These are phyloP conservation scores for Brachyptera putata DNA, from an alignment of 2,888 invertebrate species.

Conservation along the genomic window DNA sequence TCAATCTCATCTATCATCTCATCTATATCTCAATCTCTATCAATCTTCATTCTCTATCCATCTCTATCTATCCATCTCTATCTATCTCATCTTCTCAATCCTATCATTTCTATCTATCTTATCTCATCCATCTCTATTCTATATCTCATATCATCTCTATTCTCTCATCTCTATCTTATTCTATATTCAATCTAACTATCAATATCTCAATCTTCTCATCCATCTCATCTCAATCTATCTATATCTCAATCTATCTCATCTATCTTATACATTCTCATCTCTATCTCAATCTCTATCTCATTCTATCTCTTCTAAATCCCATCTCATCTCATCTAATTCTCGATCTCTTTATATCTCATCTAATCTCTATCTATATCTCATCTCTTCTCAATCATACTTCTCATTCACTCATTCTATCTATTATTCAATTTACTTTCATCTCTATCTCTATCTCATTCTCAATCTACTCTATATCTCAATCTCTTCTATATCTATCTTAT, in stretches of 20 bases:
- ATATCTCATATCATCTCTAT: neutral
- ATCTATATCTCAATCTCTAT: neutral
- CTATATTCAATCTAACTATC: neutral
- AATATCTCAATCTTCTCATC: slow-evolving; percentile 19
- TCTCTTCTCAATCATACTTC: too few relatives aligned
- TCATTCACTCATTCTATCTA: too few relatives aligned
- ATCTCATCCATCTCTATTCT: neutral
- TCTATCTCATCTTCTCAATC: neutral
- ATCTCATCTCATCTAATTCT: too few relatives aligned
- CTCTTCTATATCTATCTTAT: too few relatives aligned
- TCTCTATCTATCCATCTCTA: neutral
- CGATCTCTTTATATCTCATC: too few relatives aligned
- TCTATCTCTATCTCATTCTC: too few relatives aligned
- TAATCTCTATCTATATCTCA: too few relatives aligned
- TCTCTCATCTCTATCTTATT: neutral
- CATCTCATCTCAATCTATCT: slow-evolving; percentile 1
- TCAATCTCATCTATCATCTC: neutral
- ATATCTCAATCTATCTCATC: neutral
- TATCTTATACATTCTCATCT: slow-evolving; percentile 13
- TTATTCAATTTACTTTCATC: too few relatives aligned
- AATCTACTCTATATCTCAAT: too few relatives aligned
- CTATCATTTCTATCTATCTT: too few relatives aligned
- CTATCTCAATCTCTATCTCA: slow-evolving; percentile 26
- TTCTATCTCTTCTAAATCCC: too few relatives aligned
- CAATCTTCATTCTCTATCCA: neutral